These are phyloP conservation scores for Phrynosoma blainvillii DNA, from an alignment of 2,113 vertebrate species.

Conservation along the genomic window DNA sequence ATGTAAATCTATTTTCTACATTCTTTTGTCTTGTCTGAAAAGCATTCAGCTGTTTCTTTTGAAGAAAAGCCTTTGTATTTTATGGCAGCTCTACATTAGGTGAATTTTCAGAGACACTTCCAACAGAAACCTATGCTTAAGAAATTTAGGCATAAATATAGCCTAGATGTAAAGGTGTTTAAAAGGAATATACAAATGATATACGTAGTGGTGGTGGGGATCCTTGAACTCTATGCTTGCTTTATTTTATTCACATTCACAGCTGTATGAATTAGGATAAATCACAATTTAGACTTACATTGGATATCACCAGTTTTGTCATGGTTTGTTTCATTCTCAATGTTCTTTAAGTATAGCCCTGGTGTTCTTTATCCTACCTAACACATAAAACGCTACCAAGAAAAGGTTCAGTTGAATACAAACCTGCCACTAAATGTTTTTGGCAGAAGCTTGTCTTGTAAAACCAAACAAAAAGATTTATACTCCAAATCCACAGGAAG, in stretches of 20 bases:
- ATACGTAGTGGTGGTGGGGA: neutral
- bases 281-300: neutral
- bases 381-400: neutral
- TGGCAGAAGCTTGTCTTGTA: neutral
- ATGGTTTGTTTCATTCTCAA: neutral
- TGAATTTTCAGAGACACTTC: neutral
- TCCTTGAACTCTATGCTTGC: neutral
- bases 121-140: neutral
- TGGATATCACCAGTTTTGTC: constrained; percentile 4
- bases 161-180: neutral
- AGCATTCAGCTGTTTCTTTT: neutral
- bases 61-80: neutral
- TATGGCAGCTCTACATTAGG: neutral
- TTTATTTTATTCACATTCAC: neutral
- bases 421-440: constrained; percentile 5
- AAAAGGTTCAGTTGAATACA: neutral
- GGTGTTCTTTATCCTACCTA: neutral
- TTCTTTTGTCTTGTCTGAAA: neutral
- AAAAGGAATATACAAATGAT: neutral
- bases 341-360: neutral
- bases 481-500: neutral
- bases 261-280: neutral
- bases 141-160: neutral
- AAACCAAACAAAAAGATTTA: constrained; percentile 19
- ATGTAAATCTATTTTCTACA: neutral